These are phyloP conservation scores for Serripes groenlandicus DNA, from an alignment of 2,888 invertebrate species.

Conservation along the genomic window DNA sequence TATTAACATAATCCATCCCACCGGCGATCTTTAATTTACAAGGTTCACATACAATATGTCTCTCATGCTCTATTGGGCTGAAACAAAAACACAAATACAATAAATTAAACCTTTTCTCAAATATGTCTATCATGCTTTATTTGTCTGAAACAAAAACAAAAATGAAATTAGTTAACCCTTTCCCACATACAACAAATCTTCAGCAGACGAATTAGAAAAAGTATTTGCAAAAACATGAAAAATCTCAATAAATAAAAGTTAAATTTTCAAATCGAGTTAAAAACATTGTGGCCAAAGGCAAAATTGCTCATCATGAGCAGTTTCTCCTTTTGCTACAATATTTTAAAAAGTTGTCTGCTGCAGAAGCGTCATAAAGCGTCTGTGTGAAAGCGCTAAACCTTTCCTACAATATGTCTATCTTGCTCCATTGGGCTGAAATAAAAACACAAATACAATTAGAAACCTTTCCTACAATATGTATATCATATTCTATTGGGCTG, in stretches of 20 bases:
- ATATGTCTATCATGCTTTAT: background rate
- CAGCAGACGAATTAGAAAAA: background rate
- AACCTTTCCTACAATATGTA: slow-evolving; percentile 97
- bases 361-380: too few relatives aligned
- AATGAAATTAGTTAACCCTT: background rate
- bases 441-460: slow-evolving; percentile 89
- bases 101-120: background rate
- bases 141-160: too few relatives aligned
- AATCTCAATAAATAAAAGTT: background rate
- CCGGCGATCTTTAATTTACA: slow-evolving; percentile 95
- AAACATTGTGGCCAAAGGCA: background rate
- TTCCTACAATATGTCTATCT: slow-evolving; percentile 94
- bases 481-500: slow-evolving; percentile 93
- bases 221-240: background rate
- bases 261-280: background rate
- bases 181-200: background rate
- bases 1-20: slow-evolving; percentile 94
- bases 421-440: background rate
- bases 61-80: slow-evolving; percentile 93
- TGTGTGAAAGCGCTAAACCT: slow-evolving; percentile 93
- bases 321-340: background rate
- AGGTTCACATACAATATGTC: slow-evolving; percentile 97
- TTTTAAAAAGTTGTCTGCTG: too few relatives aligned
- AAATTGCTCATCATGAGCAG: background rate
- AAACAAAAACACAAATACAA: slow-evolving; percentile 80